phyloP scores from a whole-genome alignment of 1,140 invertebrate species.

The Batillaria attramentaria region DNA sequence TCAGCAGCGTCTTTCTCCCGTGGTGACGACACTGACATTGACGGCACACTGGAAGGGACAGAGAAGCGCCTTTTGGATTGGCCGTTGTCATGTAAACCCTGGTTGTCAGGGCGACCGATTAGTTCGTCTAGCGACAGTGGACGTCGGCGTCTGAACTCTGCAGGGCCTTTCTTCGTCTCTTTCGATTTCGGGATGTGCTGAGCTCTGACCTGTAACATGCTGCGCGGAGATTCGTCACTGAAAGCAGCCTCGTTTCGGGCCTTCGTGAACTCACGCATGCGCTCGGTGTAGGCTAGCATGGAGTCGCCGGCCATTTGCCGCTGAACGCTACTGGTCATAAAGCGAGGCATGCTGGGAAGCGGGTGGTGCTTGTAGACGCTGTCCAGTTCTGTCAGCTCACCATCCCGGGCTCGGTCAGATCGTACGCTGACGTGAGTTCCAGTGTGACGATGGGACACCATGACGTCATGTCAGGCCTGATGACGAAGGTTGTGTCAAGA shows the following conservation, averaged over 20 bases:
- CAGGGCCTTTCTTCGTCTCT: background rate
- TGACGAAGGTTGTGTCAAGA: background rate
- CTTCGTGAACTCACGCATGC: conserved; percentile 43
- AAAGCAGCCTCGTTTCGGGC: background rate
- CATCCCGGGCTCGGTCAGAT: background rate
- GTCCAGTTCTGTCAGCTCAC: background rate
- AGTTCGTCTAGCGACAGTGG: conserved; percentile 48
- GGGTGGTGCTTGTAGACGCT: background rate
- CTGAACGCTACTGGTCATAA: conserved; percentile 5
- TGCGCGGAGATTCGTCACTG: background rate
- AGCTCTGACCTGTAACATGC: conserved; percentile 37
- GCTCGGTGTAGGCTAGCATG: conserved; percentile 47
- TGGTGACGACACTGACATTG: no score
- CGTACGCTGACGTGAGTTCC: background rate
- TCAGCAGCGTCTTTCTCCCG: no score
- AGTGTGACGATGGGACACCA: background rate
- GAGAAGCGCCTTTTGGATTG: conserved; percentile 15
- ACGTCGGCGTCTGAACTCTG: conserved; percentile 29
- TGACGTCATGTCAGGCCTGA: background rate
- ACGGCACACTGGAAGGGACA: background rate
- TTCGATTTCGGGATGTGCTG: conserved; percentile 44
- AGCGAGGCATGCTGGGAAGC: conserved; percentile 14
- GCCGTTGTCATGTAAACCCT: conserved; percentile 15
- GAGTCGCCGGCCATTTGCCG: conserved; percentile 36
- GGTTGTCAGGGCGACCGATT: conserved; percentile 25